A percentile compares a stretch with the other conserved stretches of the same genome.
Conservation (phyloP, 1,140 invertebrate species). For the Drosophila lini region DNA sequence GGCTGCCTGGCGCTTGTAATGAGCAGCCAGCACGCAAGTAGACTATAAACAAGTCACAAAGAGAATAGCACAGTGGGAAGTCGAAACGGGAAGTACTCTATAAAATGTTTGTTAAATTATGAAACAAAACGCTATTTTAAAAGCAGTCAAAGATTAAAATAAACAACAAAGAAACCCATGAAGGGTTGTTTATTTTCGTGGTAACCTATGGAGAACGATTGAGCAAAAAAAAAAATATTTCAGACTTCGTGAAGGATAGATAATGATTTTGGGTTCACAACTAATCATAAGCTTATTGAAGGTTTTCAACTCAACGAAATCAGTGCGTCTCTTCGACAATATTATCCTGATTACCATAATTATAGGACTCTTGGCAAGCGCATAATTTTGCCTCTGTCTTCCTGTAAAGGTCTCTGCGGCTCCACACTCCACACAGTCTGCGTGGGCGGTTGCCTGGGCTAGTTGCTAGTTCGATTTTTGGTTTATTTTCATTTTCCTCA, state of each 20-base stretch:
- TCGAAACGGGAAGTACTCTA: slow-evolving; percentile 14
- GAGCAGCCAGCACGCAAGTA: slow-evolving; percentile 59
- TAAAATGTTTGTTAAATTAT: background rate
- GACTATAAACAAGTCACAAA: slow-evolving; percentile 36
- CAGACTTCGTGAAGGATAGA: background rate
- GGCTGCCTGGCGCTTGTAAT: slow-evolving; percentile 59
- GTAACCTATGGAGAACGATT: background rate
- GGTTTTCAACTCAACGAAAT: background rate
- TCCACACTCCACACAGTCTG: slow-evolving; percentile 9
- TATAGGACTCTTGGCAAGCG: slow-evolving; percentile 10
- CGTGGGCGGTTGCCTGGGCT: slow-evolving; percentile 43
- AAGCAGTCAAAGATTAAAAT: background rate
- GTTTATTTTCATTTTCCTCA: slow-evolving; percentile 21
- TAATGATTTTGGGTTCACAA: no score
- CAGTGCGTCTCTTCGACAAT: background rate
- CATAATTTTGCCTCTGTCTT: slow-evolving; percentile 22
- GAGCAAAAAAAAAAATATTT: background rate
- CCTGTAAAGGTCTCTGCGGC: slow-evolving; percentile 5
- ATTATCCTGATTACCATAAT: background rate
- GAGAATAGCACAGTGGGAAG: background rate
- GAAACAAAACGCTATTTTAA: background rate
- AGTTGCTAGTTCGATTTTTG: slow-evolving; percentile 17
- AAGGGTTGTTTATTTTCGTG: background rate
- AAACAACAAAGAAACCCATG: background rate
- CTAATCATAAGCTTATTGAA: background rate